Evolutionary conservation across 1,140 invertebrate genomes (phyloP).

Genomic region (Procambarus clarkii): DNA sequence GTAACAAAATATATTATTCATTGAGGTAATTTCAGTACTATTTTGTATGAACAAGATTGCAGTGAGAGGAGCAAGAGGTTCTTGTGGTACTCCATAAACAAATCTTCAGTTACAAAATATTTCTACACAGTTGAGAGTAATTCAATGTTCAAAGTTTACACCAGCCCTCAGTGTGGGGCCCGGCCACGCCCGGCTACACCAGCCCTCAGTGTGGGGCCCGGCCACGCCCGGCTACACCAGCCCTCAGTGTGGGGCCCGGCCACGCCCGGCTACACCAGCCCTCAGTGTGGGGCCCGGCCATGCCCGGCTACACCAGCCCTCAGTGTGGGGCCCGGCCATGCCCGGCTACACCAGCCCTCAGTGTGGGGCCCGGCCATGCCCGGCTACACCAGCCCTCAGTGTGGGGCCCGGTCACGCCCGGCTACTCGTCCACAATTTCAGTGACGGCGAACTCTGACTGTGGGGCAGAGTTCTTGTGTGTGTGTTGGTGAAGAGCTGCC

Average conservation of each 20-base stretch:
- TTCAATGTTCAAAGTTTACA: neutral
- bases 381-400: too few relatives aligned
- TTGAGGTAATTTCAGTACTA: slow-evolving; percentile 57
- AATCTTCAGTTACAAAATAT: slow-evolving; percentile 1
- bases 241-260: too few relatives aligned
- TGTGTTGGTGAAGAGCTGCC: slow-evolving; percentile 5
- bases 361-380: too few relatives aligned
- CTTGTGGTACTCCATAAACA: slow-evolving; percentile 1
- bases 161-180: neutral
- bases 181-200: neutral
- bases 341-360: too few relatives aligned
- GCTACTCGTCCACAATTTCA: slow-evolving; percentile 52
- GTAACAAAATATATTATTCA: slow-evolving; percentile 62
- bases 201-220: too few relatives aligned
- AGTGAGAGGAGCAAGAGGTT: slow-evolving; percentile 1
- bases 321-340: too few relatives aligned
- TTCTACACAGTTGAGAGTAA: neutral
- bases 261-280: too few relatives aligned
- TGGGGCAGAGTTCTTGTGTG: slow-evolving; percentile 41
- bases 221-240: too few relatives aligned
- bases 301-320: too few relatives aligned
- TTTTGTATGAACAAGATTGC: slow-evolving; percentile 25
- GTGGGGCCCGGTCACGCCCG: neutral
- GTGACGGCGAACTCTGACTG: slow-evolving; percentile 28
- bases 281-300: too few relatives aligned